A percentile compares a stretch with the other conserved stretches of the same genome.
These are phyloP conservation scores for Apamea anceps DNA, from an alignment of 2,888 invertebrate genomes.

Conservation along the genomic window DNA sequence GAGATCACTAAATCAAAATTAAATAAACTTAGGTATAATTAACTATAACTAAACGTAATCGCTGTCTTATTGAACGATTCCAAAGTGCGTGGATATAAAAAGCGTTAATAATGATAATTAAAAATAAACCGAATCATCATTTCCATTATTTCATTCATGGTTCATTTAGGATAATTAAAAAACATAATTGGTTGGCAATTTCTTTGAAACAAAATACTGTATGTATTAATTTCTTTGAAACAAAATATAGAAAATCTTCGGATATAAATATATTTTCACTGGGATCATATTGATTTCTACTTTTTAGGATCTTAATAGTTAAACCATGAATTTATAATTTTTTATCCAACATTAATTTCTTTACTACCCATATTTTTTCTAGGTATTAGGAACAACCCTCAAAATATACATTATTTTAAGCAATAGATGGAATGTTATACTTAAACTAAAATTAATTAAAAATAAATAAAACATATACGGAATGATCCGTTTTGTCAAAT, in stretches of 20 bases:
- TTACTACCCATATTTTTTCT: conserved; percentile 74
- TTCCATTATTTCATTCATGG: conserved; percentile 60
- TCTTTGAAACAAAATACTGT: neutral
- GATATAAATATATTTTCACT: conserved; percentile 10
- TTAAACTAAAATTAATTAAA: conserved; percentile 76
- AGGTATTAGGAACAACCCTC: conserved; percentile 86
- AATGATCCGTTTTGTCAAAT: conserved; percentile 61
- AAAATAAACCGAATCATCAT: conserved; percentile 67
- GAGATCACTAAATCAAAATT: conserved; percentile 65
- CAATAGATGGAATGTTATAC: conserved; percentile 78
- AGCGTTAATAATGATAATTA: conserved; percentile 67
- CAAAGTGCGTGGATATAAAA: conserved; percentile 68
- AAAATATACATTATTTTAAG: conserved; percentile 79
- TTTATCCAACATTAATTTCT: conserved; percentile 58
- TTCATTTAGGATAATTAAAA: conserved; percentile 25
- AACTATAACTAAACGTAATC: conserved; percentile 60
- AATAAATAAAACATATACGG: conserved; percentile 72
- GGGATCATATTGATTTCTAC: neutral
- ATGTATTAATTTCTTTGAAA: neutral
- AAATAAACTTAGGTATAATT: conserved; percentile 56
- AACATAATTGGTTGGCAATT: neutral
- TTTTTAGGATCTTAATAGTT: conserved; percentile 7
- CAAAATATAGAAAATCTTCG: neutral
- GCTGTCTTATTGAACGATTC: conserved; percentile 67
- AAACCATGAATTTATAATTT: conserved; percentile 61